Base-by-base conservation (phyloP, 2,113 vertebrate species). In the Morphnarchus princeps region DNA sequence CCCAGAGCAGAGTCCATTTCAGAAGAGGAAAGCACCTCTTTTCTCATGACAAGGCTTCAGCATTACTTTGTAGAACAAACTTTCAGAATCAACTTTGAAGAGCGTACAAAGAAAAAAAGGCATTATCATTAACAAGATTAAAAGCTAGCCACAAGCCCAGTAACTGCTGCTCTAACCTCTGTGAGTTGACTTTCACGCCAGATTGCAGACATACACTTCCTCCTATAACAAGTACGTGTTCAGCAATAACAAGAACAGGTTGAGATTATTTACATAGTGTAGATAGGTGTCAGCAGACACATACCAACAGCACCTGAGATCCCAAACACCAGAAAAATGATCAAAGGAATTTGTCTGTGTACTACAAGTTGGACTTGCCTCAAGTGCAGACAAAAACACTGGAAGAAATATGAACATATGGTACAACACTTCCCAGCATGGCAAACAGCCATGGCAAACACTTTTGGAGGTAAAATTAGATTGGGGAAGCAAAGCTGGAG, bases 381-480 rank as follows among this genome's bases (percentile, higher is more conserved):
- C 74, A 94, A 89, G 82, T 63, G 43, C 86, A 89, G 58, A 78
- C 76, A 92, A 70, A 96, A 97, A 71, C 82, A 93, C 89, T 79
- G 89, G 83, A 96, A 96, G 96, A 67, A 97, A 95, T 52, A 50
- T 0, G 71, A 96, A 70, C 95, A 96, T 95, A 97, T 95, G 91
- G 93, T 72, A 3, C 11, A 82, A 90, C 81, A 71, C 92, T 95
- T 86, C 87, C 87, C 89, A 93, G 88, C 81, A 50, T 81, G 88
- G 91, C 94, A 95, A 96, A 96, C 78, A 90, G 94, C 94, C 89
- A 89, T 10, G 18, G 89, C 95, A 97, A 94, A 93, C 82, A 57
- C 90, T 96, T 96, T 36, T 50, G 47, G 80, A 95, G 95, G 82
- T 74, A 94, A 94, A 95, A 94, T 95, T 95, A 97, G 91, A 93